phyloP scores from a whole-genome alignment of 1,140 invertebrate species.

The Drosophila eugracilis region DNA sequence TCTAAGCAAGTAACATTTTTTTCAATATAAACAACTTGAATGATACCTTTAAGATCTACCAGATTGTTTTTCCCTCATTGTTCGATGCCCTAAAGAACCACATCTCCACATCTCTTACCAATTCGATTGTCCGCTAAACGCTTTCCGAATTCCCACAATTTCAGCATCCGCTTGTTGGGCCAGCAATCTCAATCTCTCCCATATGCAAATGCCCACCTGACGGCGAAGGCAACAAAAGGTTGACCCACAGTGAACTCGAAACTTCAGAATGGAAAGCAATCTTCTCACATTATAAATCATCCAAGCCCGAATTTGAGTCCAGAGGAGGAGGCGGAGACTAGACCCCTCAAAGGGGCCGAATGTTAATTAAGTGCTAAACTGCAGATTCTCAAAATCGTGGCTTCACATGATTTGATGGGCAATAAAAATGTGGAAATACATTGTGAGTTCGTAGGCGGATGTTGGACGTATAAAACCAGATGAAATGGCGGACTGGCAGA shows the following conservation, averaged over 20 bases:
- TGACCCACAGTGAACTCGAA: constrained; percentile 50
- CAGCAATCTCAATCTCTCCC: constrained; percentile 15
- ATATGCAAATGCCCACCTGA: constrained; percentile 55
- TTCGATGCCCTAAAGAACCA: neutral
- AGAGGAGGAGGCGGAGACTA: too few relatives aligned
- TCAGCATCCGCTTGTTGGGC: constrained; percentile 37
- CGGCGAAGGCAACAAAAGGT: constrained; percentile 9
- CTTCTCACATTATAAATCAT: constrained; percentile 52
- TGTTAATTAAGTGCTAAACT: constrained; percentile 68
- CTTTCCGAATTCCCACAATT: constrained; percentile 50
- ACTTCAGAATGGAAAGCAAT: constrained; percentile 27
- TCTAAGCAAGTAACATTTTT: too few relatives aligned
- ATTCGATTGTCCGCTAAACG: constrained; percentile 27
- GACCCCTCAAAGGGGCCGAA: constrained; percentile 55
- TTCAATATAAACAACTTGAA: too few relatives aligned
- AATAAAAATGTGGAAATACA: constrained; percentile 50
- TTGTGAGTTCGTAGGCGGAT: constrained; percentile 57
- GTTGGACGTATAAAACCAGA: constrained; percentile 26
- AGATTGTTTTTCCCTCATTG: neutral
- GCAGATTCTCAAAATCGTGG: constrained; percentile 58
- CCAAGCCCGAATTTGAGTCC: constrained; percentile 8
- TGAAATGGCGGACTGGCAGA: constrained; percentile 37
- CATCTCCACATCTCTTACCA: constrained; percentile 9
- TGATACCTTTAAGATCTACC: too few relatives aligned
- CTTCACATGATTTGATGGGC: constrained; percentile 55